phyloP scores from a whole-genome alignment of 1,140 invertebrate species.

The Micrasema longulum region DNA sequence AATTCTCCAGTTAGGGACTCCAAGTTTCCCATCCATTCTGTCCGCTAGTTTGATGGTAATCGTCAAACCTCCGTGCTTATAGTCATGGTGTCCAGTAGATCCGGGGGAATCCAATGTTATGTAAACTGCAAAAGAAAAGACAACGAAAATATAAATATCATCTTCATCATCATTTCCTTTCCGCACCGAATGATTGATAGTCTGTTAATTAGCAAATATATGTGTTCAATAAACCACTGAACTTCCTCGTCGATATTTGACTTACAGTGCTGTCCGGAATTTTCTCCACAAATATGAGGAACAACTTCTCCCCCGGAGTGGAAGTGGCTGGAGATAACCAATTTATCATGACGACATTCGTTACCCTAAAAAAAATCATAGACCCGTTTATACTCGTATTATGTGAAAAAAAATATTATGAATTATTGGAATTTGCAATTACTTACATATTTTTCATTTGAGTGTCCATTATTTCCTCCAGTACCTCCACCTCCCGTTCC shows the following conservation, averaged over 20 bases:
- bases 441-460: neutral
- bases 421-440: too few species aligned
- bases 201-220: too few species aligned
- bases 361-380: neutral
- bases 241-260: too few species aligned
- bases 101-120: neutral
- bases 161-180: too few species aligned
- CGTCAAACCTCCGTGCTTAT: slow-evolving; percentile 56
- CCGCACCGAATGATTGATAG: too few species aligned
- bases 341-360: neutral
- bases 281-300: slow-evolving; percentile 80
- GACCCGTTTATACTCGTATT: neutral
- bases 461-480: neutral
- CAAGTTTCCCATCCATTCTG: slow-evolving; percentile 59
- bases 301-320: slow-evolving; percentile 64
- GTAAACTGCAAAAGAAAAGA: slow-evolving; percentile 1
- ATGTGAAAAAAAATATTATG: too few species aligned
- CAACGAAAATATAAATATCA: too few species aligned
- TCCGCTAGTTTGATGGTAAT: slow-evolving; percentile 65
- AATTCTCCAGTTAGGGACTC: slow-evolving; percentile 70
- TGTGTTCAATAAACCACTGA: too few species aligned
- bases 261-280: slow-evolving; percentile 79
- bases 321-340: slow-evolving; percentile 65
- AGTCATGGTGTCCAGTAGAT: neutral
- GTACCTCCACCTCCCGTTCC: neutral